A percentile compares a stretch with the other conserved stretches of the same genome.
Evolutionary conservation across 1,140 invertebrate species (phyloP).

Genomic region (Acyrthosiphon pisum): DNA sequence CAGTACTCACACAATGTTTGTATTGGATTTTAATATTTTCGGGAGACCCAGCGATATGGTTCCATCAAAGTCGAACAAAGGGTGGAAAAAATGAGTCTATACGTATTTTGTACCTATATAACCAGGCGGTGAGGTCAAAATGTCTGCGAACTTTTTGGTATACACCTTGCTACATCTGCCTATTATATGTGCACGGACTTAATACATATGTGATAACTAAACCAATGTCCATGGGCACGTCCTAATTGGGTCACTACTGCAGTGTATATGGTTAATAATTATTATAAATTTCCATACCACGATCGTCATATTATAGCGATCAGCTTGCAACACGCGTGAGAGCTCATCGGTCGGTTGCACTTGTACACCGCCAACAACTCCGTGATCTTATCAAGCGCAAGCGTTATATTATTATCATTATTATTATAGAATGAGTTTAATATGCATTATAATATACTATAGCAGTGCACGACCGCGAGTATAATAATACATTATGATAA

Average conservation of each 20-base stretch:
- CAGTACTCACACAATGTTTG: too few relatives aligned
- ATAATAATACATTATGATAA: neutral
- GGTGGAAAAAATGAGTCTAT: neutral
- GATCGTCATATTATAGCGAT: neutral
- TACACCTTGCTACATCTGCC: too few relatives aligned
- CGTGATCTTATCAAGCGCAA: neutral
- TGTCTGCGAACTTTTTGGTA: neutral
- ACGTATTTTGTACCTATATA: neutral
- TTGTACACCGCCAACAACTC: neutral
- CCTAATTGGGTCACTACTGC: neutral
- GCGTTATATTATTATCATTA: neutral
- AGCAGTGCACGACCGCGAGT: neutral
- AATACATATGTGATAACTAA: too few relatives aligned
- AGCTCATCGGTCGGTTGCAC: neutral
- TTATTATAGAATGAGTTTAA: neutral
- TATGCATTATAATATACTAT: neutral
- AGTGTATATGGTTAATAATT: neutral
- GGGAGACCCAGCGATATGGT: too few relatives aligned
- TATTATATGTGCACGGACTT: too few relatives aligned
- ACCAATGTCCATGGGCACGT: neutral
- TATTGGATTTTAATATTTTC: too few relatives aligned
- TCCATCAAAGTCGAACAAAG: too few relatives aligned
- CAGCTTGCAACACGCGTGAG: neutral
- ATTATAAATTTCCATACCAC: neutral
- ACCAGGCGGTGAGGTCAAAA: neutral